These are phyloP conservation scores for Eleginops maclovinus DNA, from an alignment of 2,113 vertebrate genomes.

Conservation along the genomic window DNA sequence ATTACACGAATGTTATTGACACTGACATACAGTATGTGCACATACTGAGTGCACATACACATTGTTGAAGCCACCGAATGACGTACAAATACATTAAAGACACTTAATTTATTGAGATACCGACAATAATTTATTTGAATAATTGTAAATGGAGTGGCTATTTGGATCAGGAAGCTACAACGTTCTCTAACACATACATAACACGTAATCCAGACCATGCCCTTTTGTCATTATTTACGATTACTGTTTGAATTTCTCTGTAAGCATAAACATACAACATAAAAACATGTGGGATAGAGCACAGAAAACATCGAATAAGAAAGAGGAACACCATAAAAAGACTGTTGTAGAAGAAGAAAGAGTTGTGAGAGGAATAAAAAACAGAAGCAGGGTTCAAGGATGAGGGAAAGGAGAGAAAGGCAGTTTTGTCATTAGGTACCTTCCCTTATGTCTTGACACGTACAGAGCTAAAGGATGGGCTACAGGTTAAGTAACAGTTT, in stretches of 20 bases:
- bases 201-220: neutral
- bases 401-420: neutral
- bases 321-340: no score
- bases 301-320: neutral
- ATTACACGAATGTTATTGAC: conserved; percentile 1
- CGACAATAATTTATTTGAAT: conserved; percentile 37
- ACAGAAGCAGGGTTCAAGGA: neutral
- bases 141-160: conserved; percentile 26
- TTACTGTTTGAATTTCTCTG: neutral
- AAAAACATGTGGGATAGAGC: neutral
- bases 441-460: neutral
- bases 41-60: neutral
- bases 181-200: no score
- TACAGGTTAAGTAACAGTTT: conserved; percentile 2
- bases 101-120: conserved; percentile 30
- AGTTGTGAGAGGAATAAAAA: neutral
- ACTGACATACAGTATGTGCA: neutral
- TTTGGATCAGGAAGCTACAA: conserved; percentile 25
- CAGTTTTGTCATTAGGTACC: neutral
- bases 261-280: neutral
- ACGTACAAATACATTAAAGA: conserved; percentile 30
- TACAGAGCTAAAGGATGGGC: neutral
- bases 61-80: conserved; percentile 6
- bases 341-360: no score
- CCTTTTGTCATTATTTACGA: conserved; percentile 12